Evolutionary conservation across 1,140 invertebrate species (phyloP).

Genomic region (Zaprionus capensis): DNA sequence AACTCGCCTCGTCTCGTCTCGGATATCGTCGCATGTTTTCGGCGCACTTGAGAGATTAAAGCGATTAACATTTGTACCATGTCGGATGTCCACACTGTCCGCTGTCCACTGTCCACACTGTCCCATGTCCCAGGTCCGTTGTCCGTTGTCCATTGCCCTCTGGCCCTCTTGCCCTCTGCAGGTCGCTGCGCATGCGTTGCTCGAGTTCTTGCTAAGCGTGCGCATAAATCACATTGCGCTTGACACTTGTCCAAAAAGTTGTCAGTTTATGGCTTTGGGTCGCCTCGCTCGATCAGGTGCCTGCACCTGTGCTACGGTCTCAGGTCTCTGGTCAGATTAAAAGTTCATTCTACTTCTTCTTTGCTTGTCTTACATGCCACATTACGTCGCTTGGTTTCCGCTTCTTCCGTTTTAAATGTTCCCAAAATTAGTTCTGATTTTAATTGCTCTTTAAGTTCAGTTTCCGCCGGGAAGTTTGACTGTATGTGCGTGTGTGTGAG

Average conservation of each 20-base stretch:
- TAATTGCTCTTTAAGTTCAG: constrained; percentile 77
- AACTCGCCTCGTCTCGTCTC: background rate
- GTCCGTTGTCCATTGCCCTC: constrained; percentile 15
- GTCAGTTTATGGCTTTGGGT: constrained; percentile 71
- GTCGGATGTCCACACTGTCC: constrained; percentile 41
- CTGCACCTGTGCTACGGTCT: constrained; percentile 59
- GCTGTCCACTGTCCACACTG: constrained; percentile 1
- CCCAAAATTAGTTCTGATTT: constrained; percentile 70
- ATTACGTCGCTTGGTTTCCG: constrained; percentile 72
- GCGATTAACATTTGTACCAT: constrained; percentile 79
- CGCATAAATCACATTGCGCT: constrained; percentile 73
- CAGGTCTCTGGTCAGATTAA: constrained; percentile 40
- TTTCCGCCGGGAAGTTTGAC: constrained; percentile 72
- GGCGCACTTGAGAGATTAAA: constrained; percentile 81
- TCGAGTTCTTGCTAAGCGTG: constrained; percentile 72
- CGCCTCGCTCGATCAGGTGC: constrained; percentile 25
- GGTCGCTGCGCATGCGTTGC: constrained; percentile 77
- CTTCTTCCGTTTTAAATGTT: constrained; percentile 30
- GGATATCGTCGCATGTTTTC: constrained; percentile 72
- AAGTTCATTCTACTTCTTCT: constrained; percentile 54
- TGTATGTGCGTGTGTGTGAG: constrained; percentile 20
- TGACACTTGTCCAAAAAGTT: constrained; percentile 78
- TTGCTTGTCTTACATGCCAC: constrained; percentile 68
- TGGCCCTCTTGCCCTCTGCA: constrained; percentile 35
- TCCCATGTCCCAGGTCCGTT: background rate